Base-by-base conservation (phyloP, 2,113 vertebrate species). In the Oncorhynchus clarkii region DNA sequence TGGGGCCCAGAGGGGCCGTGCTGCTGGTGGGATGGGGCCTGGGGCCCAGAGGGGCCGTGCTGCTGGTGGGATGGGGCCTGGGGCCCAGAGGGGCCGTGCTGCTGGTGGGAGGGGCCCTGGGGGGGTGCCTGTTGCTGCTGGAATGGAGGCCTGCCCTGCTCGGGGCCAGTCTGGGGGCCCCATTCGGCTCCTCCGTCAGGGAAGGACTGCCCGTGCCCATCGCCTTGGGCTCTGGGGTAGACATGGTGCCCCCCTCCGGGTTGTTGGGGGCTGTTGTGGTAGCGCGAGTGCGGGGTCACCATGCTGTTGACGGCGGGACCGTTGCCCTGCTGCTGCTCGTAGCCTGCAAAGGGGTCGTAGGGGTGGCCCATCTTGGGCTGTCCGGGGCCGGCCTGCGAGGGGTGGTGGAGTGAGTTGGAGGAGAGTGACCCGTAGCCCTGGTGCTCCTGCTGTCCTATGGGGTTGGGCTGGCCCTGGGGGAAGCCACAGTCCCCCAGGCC, bases 331-430 rank as follows among this genome's bases (percentile, higher is more conserved):
- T 97, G 93, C 76, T 95, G 97, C 75, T 99, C 98, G 0, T 97
- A 99, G 70, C 96, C 95, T 73, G 95, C 91, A 89, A 97, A 99
- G 82, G 96, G 95, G 89, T 99, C 97, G 45, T 97, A 99, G 88
- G 96, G 96, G 91, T 98, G 98, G 85, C 96, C 97, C 90, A 98
- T 76, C 92, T 99, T 99, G 60, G 96, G 93, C 90, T 98, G 97
- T 81, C 92, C 94, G 16, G 93, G 84, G 88, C 90, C 90, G 84
- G 92, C 92, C 78, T 95, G 94, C 78, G 93, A 91, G 73, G 95
- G 89, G 77, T 95, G 94, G 81, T 96, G 95, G 82, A 96, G 94
- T 83, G 94, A 89, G 66, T 18, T 34, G 8, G 95, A 94, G 82
- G 95, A 93, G 62, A 96, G 85, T 72, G 93, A 70, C 27, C 93